A percentile compares a stretch with the other conserved stretches of the same genome.
These are phyloP conservation scores for Brachionus koreanus DNA, from an alignment of 1,140 invertebrate species.

Conservation along the genomic window DNA sequence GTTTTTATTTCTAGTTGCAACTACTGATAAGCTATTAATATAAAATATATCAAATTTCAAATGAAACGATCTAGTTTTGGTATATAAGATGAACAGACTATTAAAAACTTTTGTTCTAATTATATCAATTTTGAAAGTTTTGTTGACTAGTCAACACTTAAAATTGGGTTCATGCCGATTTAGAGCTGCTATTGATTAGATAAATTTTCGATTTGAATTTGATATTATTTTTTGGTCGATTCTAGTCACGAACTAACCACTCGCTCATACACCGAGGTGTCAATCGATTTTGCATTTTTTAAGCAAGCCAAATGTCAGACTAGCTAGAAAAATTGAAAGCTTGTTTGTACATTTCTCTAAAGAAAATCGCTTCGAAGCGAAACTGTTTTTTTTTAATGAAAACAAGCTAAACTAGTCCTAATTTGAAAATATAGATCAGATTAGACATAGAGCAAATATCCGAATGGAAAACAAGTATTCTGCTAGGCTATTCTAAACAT, in stretches of 20 bases:
- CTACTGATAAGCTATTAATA: constrained; percentile 40
- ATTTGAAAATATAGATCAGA: not conserved
- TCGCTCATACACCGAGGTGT: not conserved
- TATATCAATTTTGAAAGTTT: constrained; percentile 23
- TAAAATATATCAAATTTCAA: constrained; percentile 42
- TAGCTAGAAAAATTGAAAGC: constrained; percentile 6
- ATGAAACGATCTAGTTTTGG: constrained; percentile 9
- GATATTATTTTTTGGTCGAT: not conserved
- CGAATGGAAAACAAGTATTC: not conserved
- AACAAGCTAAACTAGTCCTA: not conserved
- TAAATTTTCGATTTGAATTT: constrained; percentile 21
- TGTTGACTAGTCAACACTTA: constrained; percentile 18
- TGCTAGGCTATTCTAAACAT: not conserved
- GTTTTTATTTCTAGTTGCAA: constrained; percentile 15
- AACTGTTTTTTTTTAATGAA: constrained; percentile 25
- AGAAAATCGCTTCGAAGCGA: not conserved
- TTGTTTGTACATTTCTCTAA: constrained; percentile 3
- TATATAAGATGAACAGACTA: constrained; percentile 29
- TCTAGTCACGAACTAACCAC: not conserved
- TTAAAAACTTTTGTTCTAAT: constrained; percentile 37
- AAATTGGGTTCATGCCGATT: not conserved
- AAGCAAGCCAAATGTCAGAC: constrained; percentile 18
- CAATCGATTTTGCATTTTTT: not conserved
- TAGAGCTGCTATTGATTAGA: not conserved
- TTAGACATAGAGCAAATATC: not conserved